Percentiles rank a stretch among this genome's conserved stretches.
Evolutionary conservation across 2,888 invertebrate genomes (phyloP).

Genomic region (Nowickia ferox): DNA sequence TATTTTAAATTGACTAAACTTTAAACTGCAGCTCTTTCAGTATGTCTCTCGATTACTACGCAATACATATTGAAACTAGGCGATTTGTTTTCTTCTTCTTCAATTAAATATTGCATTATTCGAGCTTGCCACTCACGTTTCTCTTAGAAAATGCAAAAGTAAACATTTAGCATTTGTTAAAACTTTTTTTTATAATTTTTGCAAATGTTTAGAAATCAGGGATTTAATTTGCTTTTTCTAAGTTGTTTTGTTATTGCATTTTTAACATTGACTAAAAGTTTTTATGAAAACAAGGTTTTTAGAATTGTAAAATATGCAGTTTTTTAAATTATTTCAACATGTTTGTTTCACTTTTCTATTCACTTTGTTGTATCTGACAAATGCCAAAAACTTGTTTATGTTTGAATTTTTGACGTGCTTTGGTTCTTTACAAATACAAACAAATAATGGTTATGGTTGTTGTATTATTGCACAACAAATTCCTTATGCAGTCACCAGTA

Average conservation of each 20-base stretch:
- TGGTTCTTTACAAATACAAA: too few relatives aligned
- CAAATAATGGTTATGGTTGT: too few relatives aligned
- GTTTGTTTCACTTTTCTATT: too few relatives aligned
- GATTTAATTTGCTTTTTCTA: conserved; percentile 9
- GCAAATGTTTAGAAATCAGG: neutral
- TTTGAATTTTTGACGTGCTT: too few relatives aligned
- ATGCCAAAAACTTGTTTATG: too few relatives aligned
- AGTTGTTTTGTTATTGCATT: neutral
- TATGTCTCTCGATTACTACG: neutral
- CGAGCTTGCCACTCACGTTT: conserved; percentile 40
- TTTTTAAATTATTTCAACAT: too few relatives aligned
- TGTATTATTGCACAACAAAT: too few relatives aligned
- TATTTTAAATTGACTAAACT: neutral
- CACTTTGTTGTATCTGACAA: too few relatives aligned
- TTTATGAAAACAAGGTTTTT: conserved; percentile 34
- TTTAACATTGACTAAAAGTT: conserved; percentile 53
- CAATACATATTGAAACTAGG: conserved; percentile 5
- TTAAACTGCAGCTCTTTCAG: conserved; percentile 13
- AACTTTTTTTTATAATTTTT: neutral
- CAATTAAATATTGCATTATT: neutral
- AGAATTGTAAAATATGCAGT: conserved; percentile 16
- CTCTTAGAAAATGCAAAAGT: neutral
- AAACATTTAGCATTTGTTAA: neutral
- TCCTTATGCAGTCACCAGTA: too few relatives aligned
- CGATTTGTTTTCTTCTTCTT: neutral